These are phyloP conservation scores for Myoxocephalus aenaeus DNA, from an alignment of 2,797 vertebrate genomes.

Conservation along the genomic window DNA sequence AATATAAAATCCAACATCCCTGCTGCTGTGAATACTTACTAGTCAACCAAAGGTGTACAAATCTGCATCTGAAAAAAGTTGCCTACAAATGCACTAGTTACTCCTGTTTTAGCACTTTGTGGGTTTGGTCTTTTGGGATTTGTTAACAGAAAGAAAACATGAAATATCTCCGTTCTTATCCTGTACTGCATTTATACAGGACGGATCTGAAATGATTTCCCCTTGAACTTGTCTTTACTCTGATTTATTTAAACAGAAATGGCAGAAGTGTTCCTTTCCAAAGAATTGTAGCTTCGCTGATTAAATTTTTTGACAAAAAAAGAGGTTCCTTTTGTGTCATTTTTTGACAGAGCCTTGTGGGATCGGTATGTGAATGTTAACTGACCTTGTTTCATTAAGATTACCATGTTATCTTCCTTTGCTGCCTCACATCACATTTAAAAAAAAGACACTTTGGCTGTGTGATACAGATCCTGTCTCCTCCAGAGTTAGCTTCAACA, in stretches of 20 bases:
- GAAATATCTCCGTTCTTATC: neutral
- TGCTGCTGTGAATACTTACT: neutral
- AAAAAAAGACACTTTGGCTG: neutral
- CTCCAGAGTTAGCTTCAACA: neutral
- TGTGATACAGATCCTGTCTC: neutral
- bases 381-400: neutral
- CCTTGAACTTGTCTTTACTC: neutral
- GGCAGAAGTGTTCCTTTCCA: neutral
- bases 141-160: neutral
- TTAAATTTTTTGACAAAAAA: slow-evolving; percentile 12
- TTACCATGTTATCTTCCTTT: neutral
- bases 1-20: neutral
- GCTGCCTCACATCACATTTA: neutral
- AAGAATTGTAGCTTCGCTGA: neutral
- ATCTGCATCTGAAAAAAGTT: neutral
- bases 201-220: neutral
- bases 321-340: slow-evolving; percentile 2
- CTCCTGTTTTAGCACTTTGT: neutral
- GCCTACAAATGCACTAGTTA: neutral
- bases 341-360: slow-evolving; percentile 9
- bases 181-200: neutral
- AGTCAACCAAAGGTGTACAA: neutral
- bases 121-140: neutral
- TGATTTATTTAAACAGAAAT: slow-evolving; percentile 32
- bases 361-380: neutral